Evolutionary conservation across 2,888 invertebrate genomes (phyloP).

Genomic region (Apomyelois bistriatella): DNA sequence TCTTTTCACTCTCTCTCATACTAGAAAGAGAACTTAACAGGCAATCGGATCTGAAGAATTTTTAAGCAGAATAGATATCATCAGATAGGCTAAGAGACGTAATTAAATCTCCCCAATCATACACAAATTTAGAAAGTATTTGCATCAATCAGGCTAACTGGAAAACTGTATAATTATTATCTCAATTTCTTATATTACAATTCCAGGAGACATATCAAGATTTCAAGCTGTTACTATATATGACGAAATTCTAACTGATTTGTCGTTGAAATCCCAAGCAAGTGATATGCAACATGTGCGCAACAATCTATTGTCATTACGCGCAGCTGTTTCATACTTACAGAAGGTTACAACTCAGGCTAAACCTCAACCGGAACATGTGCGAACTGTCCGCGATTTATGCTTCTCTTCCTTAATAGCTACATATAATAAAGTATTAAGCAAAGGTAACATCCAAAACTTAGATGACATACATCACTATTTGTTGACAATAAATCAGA

Average conservation of each 20-base stretch:
- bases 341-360: conserved; percentile 33
- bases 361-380: conserved; percentile 25
- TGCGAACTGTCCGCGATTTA: conserved; percentile 40
- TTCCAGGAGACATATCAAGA: conserved; percentile 38
- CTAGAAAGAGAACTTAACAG: too few relatives aligned
- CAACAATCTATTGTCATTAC: conserved; percentile 32
- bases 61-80: too few relatives aligned
- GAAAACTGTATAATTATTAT: too few relatives aligned
- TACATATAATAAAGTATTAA: conserved; percentile 40
- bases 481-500: conserved; percentile 41
- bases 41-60: too few relatives aligned
- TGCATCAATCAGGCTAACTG: too few relatives aligned
- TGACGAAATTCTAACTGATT: conserved; percentile 33
- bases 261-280: conserved; percentile 35
- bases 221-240: conserved; percentile 47
- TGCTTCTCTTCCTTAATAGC: conserved; percentile 36
- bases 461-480: conserved; percentile 40
- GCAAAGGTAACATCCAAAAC: conserved; percentile 23
- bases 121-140: too few relatives aligned
- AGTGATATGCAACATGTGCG: conserved; percentile 29
- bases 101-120: too few relatives aligned
- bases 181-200: too few relatives aligned
- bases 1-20: too few relatives aligned
- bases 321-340: conserved; percentile 32
- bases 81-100: too few relatives aligned